Evolutionary conservation across 1,140 invertebrate genomes (phyloP).

Genomic region (Anadara kagoshimensis): DNA sequence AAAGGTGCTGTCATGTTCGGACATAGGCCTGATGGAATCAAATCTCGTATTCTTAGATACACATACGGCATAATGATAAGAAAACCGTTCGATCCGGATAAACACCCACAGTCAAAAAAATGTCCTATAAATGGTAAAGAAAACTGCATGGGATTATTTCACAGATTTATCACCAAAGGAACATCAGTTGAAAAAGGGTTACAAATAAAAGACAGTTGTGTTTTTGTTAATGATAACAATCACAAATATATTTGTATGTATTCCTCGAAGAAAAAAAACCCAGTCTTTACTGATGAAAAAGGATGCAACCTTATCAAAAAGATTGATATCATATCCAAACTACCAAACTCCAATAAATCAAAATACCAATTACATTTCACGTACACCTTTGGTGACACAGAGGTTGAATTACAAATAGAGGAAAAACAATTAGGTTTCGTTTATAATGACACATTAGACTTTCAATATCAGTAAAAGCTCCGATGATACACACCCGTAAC

Average conservation of each 20-base stretch:
- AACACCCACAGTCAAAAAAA: conserved; percentile 7
- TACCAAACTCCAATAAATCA: conserved; percentile 13
- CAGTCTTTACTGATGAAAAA: conserved; percentile 14
- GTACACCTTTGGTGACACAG: conserved; percentile 32
- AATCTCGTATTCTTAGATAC: too few relatives aligned
- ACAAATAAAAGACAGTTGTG: too few relatives aligned
- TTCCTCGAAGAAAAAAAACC: conserved; percentile 14
- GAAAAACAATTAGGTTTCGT: conserved; percentile 19
- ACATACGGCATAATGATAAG: conserved; percentile 32
- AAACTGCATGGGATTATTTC: conserved; percentile 29
- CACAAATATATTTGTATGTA: conserved; percentile 16
- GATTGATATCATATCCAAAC: conserved; percentile 20
- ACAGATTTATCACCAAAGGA: conserved; percentile 22
- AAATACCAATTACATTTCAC: conserved; percentile 5
- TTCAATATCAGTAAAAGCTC: too few relatives aligned
- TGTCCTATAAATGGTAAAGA: conserved; percentile 9
- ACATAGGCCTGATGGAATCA: too few relatives aligned
- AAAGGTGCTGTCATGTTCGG: too few relatives aligned
- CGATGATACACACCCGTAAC: too few relatives aligned
- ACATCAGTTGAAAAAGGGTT: conserved; percentile 14
- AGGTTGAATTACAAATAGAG: conserved; percentile 12
- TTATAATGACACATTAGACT: conserved; percentile 5
- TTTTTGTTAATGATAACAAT: conserved; percentile 7
- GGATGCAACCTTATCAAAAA: conserved; percentile 12
- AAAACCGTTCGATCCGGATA: conserved; percentile 14